Evolutionary conservation across 2,113 vertebrate genomes (phyloP), one percentile per base, ranked within the genome.

Genomic region (Chamaetylas fuelleborni): DNA sequence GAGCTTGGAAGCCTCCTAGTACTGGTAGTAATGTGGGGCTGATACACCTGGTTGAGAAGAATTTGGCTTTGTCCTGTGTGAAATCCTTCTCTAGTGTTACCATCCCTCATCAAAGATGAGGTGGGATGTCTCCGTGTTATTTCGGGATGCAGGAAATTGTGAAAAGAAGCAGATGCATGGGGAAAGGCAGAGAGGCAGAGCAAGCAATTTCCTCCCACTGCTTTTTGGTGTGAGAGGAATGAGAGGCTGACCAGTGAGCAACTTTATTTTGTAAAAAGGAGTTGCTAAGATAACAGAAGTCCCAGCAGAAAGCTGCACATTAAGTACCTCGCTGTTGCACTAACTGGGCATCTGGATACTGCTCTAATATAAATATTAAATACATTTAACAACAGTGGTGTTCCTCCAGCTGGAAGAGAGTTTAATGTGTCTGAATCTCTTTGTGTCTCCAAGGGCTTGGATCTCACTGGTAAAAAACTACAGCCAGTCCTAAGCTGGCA

Each of bases 191-290:
- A 23, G 2, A 58, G 61, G 45, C 48, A 86, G 84, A 86, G 54
- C 58, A 61, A 53, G 90, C 36, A 34, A n/a, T 73, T 89, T 83
- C 84, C 72, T 94, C 84, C 87, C 81, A 91, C 67, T 22, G 26
- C 71, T 40, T 38, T 36, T 47, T 64, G 84, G 77, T 56, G 64
- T 56, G 77, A 72, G 58, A 65, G 50, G 54, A 81, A 40, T 19
- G 72, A 81, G 90, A 89, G 64, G 84, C 43, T 91, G 92, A 73
- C 72, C 72, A 43, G 45, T 1, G 4, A 86, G n/a, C 19, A 65
- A 40, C 40, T 86, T 71, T 34, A 26, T 64, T 76, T 76, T 47
- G 43, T 33, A 4, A 19, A 40, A 67, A 61, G 12, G 50, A 61
- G 64, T 76, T 54, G 58, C n/a, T 81, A 53, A 89, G 5, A 26